phyloP scores from a whole-genome alignment of 2,113 vertebrate genomes.

The Polypterus senegalus region DNA sequence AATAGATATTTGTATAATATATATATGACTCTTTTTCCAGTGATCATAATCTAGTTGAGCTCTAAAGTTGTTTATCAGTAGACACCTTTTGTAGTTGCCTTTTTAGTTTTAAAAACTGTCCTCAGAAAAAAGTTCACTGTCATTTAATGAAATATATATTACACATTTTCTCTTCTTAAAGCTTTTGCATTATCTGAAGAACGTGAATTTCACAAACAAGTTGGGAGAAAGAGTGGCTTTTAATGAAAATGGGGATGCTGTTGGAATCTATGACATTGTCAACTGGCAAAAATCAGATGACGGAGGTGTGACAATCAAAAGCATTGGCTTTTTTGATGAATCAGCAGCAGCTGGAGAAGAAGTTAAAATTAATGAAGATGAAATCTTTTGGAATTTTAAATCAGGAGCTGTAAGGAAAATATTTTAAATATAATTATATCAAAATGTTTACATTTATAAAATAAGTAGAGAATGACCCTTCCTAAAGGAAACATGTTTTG shows the following conservation, averaged over 20 bases:
- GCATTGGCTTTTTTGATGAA: constrained; percentile 2
- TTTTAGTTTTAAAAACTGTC: too few relatives aligned
- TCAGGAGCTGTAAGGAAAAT: background rate
- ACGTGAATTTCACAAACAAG: constrained; percentile 5
- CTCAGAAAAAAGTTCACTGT: too few relatives aligned
- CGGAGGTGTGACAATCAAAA: background rate
- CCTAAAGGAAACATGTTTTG: too few relatives aligned
- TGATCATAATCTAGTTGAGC: too few relatives aligned
- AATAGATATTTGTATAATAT: too few relatives aligned
- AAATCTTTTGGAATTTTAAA: background rate
- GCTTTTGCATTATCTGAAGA: constrained; percentile 10
- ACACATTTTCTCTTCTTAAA: background rate
- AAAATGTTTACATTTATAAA: too few relatives aligned
- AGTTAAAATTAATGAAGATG: constrained; percentile 2
- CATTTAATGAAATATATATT: too few relatives aligned
- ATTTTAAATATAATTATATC: too few relatives aligned
- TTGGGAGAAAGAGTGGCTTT: constrained; percentile 7
- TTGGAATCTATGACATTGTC: constrained; percentile 9
- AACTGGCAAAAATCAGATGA: constrained; percentile 2
- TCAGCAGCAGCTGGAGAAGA: background rate
- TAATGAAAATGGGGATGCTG: constrained; percentile 11
- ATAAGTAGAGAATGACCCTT: too few relatives aligned
- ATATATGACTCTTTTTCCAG: too few relatives aligned
- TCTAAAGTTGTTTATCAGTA: too few relatives aligned
- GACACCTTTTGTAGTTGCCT: too few relatives aligned